A percentile compares a stretch with the other conserved stretches of the same genome.
Conservation (phyloP, 2,888 invertebrate species). For the Lydus trimaculatus region DNA sequence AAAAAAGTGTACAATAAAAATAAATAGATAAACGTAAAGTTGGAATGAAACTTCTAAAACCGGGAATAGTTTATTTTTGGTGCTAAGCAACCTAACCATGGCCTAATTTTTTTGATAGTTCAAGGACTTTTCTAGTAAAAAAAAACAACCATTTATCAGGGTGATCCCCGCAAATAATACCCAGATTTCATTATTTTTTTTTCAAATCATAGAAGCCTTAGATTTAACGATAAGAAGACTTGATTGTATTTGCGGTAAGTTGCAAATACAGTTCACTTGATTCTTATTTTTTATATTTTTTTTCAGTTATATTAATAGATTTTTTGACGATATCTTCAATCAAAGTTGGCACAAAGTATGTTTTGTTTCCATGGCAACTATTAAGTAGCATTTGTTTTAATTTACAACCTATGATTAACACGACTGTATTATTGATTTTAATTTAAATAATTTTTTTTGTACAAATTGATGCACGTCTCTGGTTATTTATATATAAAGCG, state of each 20-base stretch:
- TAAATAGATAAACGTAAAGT: background rate
- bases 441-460: background rate
- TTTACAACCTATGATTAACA: background rate
- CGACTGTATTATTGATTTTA: background rate
- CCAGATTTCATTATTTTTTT: background rate
- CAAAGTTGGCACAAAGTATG: too few species aligned
- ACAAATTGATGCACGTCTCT: background rate
- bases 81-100: constrained; percentile 19
- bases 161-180: background rate
- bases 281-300: too few species aligned
- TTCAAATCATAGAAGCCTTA: too few species aligned
- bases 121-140: background rate
- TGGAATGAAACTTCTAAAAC: background rate
- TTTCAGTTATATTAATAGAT: too few species aligned
- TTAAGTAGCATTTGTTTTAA: too few species aligned
- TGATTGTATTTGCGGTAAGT: too few species aligned
- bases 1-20: background rate
- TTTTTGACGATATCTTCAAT: too few species aligned
- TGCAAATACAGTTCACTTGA: too few species aligned
- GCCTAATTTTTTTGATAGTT: constrained; percentile 1
- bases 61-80: constrained; percentile 23
- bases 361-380: too few species aligned
- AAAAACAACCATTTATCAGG: background rate
- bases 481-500: background rate
- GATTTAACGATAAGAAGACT: too few species aligned